Evolutionary conservation across 2,113 vertebrate genomes (phyloP), one percentile per base, ranked within the genome.

Genomic region (Epinephelus moara): DNA sequence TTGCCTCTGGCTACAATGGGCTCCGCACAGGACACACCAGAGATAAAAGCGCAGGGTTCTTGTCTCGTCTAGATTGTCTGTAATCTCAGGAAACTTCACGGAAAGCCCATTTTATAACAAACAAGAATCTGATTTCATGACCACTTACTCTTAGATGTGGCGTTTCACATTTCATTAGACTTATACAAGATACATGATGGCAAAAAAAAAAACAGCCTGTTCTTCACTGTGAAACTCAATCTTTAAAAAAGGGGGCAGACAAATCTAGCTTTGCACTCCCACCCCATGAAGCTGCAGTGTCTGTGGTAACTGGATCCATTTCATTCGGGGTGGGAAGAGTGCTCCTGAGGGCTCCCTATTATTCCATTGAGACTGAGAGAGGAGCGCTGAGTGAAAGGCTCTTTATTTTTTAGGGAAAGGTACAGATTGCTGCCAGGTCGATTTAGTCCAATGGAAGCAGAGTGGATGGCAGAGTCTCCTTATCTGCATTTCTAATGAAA

Each of bases 231-330:
- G 52, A 68, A 82, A 78, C 57, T n/a, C 42, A 85, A 63, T 12
- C 17, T 69, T 72, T 55, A n/a, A 23, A 59, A 59, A 73, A 66
- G 27, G 21, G 42, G 25, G 40, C 21, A 49, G 63, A 40, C 33
- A 23, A n/a, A 63, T 47, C 27, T 15, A 59, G 50, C 47, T 73
- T 53, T 71, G 15, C 69, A 49, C 76, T 67, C 75, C 76, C 21
- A 30, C 25, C 47, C 19, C 10, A 33, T 21, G 37, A 76, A 70
- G 76, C 78, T 45, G 19, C 81, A 67, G 70, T 63, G 66, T 82
- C 70, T 82, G 30, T 62, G 13, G 93, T 89, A 89, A 92, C 78
- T 57, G 37, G 85, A 91, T 86, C 87, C 75, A 55, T 78, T 60
- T 76, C 47, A 89, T 75, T 79, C 80, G 55, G 70, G 71, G 59